phyloP scores from a whole-genome alignment of 2,888 invertebrate genomes.

The Lithosia quadra region DNA sequence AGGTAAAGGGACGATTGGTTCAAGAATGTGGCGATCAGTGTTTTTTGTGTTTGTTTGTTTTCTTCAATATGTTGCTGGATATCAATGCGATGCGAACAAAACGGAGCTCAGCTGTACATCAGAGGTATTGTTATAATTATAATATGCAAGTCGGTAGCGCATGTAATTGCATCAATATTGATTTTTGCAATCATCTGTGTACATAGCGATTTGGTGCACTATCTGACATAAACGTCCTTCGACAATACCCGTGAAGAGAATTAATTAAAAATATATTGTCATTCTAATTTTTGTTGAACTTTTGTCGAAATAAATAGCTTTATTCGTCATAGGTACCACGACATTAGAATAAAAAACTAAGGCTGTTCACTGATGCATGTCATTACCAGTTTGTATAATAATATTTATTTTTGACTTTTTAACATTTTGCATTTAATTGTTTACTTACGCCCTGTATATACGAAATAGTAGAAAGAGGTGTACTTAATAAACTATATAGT shows the following conservation, averaged over 20 bases:
- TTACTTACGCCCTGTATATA: too few species aligned
- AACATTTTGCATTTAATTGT: not conserved
- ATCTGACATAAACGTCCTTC: conserved; percentile 45
- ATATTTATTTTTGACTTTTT: not conserved
- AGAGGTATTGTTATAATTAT: conserved; percentile 61
- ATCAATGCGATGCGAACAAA: conserved; percentile 68
- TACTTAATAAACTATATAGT: too few species aligned
- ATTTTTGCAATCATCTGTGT: conserved; percentile 46
- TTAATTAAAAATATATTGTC: not conserved
- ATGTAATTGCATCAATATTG: conserved; percentile 47
- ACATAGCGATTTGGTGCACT: conserved; percentile 28
- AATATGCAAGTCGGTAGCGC: conserved; percentile 3
- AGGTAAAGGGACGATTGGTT: conserved; percentile 31
- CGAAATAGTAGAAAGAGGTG: too few species aligned
- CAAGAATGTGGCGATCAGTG: conserved; percentile 59
- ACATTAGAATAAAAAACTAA: not conserved
- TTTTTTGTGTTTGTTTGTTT: conserved; percentile 63
- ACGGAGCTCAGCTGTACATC: conserved; percentile 73
- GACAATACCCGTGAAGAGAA: conserved; percentile 6
- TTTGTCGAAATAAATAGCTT: not conserved
- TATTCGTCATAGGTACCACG: not conserved
- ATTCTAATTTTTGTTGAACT: not conserved
- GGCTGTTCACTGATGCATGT: conserved; percentile 14
- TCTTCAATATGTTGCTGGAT: conserved; percentile 63
- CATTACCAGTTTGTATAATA: too few species aligned